Evolutionary conservation across 2,797 vertebrate genomes (phyloP), one percentile per base, ranked within the genome.

Genomic region (Philypnodon macrostomus): DNA sequence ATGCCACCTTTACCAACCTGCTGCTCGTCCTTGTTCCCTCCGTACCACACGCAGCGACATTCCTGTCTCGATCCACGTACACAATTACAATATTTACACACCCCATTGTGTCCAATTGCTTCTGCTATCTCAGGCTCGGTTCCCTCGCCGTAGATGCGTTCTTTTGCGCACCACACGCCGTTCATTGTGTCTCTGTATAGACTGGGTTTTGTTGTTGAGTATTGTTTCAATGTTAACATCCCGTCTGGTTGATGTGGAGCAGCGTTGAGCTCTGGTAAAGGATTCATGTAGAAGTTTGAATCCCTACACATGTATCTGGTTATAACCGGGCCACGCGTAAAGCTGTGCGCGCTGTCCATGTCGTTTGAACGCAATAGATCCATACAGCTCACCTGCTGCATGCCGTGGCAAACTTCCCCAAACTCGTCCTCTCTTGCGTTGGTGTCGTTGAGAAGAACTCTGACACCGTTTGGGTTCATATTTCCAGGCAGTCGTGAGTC

Each of bases 331-430:
- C 48, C 53, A 38, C 69, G 75, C 75, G 78, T 53, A 70, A 50
- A 19, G 1, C 31, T 12, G 1, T 48, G 68, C 60, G 67, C 77
- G 15, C 58, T 2, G 30, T 75, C 65, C 53, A 27, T 3, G 1
- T 83, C 81, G 10, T 45, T 37, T 1, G 83, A 54, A 0, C 48
- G 2, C 39, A 85, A 76, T 63, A 84, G 63, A 30, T 83, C 84
- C 77, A 79, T 76, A 60, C 79, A 85, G 77, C 79, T 86, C 64
- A 77, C 73, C 58, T 65, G 76, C 59, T 70, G 58, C 2, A 58
- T 8, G 30, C 60, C 72, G 0, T 37, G 57, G 38, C 71, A 78
- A 58, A 69, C 72, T 33, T 68, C 68, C 18, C 63, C 72, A 16
- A 71, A 79, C n/a, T 74, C 70, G 7, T 55, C 73, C 6, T 47